These are phyloP conservation scores for Dendrolimus kikuchii DNA, from an alignment of 1,140 invertebrate genomes.

Conservation along the genomic window DNA sequence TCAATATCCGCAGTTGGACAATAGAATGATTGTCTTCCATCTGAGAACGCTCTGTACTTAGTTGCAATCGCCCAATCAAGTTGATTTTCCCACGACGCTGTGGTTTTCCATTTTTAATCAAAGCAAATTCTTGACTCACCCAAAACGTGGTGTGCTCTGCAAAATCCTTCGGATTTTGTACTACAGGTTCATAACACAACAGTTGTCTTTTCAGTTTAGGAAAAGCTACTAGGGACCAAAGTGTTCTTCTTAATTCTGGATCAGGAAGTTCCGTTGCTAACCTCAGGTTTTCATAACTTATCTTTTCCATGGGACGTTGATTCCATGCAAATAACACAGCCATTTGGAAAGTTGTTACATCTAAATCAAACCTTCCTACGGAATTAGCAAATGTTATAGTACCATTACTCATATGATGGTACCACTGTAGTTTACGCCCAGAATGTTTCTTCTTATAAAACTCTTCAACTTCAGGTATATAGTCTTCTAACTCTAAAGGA, in stretches of 20 bases:
- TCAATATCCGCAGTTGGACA: constrained; percentile 93
- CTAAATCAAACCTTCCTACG: constrained; percentile 96
- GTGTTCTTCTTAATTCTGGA: constrained; percentile 93
- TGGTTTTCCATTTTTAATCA: constrained; percentile 92
- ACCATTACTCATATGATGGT: constrained; percentile 99
- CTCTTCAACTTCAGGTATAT: constrained; percentile 97
- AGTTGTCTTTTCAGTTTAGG: constrained; percentile 96
- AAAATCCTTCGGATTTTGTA: constrained; percentile 94
- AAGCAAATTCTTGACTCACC: constrained; percentile 97
- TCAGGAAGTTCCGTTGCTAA: constrained; percentile 98
- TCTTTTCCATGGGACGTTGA: constrained; percentile 91
- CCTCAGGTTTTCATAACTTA: constrained; percentile 95
- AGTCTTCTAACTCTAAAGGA: constrained; percentile 97
- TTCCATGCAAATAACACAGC: constrained; percentile 99
- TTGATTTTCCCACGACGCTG: constrained; percentile 96
- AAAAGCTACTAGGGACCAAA: constrained; percentile 98
- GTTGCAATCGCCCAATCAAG: constrained; percentile 93
- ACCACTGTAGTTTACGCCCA: constrained; percentile 99
- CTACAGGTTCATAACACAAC: constrained; percentile 84
- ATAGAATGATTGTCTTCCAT: constrained; percentile 98
- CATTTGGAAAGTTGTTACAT: constrained; percentile 99
- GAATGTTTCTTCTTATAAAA: constrained; percentile 97
- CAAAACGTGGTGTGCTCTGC: constrained; percentile 94
- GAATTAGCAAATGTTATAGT: constrained; percentile 96
- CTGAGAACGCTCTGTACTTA: constrained; percentile 95